Conservation (phyloP, 2,888 invertebrate genomes). For the Anthophora plumipes region DNA sequence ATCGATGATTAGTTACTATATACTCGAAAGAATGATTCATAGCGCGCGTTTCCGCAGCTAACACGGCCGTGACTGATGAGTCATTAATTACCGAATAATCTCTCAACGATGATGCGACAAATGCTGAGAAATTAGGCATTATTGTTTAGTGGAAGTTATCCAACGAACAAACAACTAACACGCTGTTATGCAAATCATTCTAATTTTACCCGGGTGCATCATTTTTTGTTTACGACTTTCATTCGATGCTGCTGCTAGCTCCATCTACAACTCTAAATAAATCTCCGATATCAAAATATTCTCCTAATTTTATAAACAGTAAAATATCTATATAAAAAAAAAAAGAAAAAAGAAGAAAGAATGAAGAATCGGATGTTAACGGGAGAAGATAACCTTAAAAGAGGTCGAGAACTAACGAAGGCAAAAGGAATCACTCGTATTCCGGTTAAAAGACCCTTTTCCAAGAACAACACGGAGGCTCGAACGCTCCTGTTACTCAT, state of each 20-base stretch:
- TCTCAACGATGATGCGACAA: not conserved
- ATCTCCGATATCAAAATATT: not conserved
- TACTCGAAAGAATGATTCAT: not conserved
- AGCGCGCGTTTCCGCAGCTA: not conserved
- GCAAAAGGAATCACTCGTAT: not conserved
- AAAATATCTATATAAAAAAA: not conserved
- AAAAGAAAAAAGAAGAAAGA: not conserved
- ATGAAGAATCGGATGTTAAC: too few relatives aligned
- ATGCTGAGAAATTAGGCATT: conserved; percentile 3
- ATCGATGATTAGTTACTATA: not conserved
- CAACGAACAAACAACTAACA: not conserved
- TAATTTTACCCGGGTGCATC: not conserved
- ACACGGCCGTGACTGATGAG: not conserved
- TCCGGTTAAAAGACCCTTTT: conserved; percentile 5
- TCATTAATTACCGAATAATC: conserved; percentile 31
- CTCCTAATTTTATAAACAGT: not conserved
- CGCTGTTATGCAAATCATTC: not conserved
- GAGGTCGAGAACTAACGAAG: not conserved
- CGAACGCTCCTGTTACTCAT: conserved; percentile 22
- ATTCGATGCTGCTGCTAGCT: too few relatives aligned
- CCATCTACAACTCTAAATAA: too few relatives aligned
- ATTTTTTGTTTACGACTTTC: not conserved
- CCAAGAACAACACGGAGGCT: conserved; percentile 14
- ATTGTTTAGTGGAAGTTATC: not conserved
- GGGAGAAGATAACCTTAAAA: not conserved